Evolutionary conservation across 2,113 vertebrate genomes (phyloP).

Genomic region (Coreoperca whiteheadi): DNA sequence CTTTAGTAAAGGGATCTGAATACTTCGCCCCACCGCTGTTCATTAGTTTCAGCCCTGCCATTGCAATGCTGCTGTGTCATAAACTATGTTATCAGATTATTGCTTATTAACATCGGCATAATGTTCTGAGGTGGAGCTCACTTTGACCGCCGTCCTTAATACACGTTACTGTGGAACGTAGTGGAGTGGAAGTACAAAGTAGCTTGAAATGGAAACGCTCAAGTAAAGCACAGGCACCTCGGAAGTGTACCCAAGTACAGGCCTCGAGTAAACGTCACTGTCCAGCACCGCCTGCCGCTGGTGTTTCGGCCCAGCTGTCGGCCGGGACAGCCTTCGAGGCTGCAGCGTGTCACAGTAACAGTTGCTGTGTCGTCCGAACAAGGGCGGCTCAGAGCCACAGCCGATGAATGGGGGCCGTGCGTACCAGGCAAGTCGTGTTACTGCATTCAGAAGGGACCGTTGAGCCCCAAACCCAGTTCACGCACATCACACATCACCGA

Average conservation of each 20-base stretch:
- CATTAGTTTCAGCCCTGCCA: too few relatives aligned
- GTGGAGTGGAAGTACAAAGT: too few relatives aligned
- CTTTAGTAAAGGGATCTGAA: too few relatives aligned
- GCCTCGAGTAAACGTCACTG: background rate
- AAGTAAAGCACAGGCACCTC: background rate
- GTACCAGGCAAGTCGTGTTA: slow-evolving; percentile 6
- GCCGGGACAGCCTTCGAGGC: slow-evolving; percentile 16
- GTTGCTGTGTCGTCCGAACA: slow-evolving; percentile 18
- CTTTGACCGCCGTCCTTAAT: too few relatives aligned
- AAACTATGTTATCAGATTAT: too few relatives aligned
- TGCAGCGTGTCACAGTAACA: background rate
- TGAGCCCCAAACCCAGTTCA: too few relatives aligned
- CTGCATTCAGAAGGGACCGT: background rate
- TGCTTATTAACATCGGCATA: too few relatives aligned
- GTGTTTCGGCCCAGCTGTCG: slow-evolving; percentile 9
- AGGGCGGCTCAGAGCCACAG: background rate
- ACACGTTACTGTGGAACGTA: too few relatives aligned
- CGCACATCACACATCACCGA: too few relatives aligned
- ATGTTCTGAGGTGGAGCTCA: too few relatives aligned
- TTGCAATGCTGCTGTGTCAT: too few relatives aligned
- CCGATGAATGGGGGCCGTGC: slow-evolving; percentile 6
- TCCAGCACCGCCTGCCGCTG: background rate
- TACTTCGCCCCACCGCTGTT: too few relatives aligned
- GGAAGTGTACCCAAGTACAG: background rate
- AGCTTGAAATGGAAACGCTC: background rate